phyloP scores from a whole-genome alignment of 1,140 invertebrate species.

The Tetraneura akinire region DNA sequence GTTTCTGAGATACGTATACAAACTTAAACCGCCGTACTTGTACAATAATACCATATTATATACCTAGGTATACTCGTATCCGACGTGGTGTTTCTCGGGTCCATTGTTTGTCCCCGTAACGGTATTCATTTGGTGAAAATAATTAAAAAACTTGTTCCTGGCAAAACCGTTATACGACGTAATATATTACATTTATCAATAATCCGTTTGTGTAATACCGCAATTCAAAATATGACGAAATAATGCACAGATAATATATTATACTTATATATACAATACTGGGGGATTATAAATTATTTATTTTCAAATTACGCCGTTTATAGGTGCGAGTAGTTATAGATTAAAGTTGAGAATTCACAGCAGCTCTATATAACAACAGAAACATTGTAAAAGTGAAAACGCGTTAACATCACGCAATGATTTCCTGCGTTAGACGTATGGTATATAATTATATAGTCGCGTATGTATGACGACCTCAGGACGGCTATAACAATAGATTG shows the following conservation, averaged over 20 bases:
- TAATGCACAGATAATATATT: no score
- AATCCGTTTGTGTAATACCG: neutral
- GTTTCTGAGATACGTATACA: neutral
- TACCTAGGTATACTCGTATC: no score
- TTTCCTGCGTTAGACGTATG: no score
- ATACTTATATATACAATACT: no score
- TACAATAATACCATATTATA: no score
- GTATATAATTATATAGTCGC: no score
- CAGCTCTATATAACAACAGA: conserved; percentile 4
- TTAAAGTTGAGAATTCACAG: no score
- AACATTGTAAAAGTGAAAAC: conserved; percentile 36
- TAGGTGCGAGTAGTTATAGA: no score
- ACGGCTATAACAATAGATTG: conserved; percentile 29
- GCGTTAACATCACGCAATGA: neutral
- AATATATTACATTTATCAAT: neutral
- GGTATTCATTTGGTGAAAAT: conserved; percentile 31
- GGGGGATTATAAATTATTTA: no score
- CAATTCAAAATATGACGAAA: neutral
- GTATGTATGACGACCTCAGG: neutral
- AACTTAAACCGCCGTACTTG: conserved; percentile 6
- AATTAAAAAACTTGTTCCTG: conserved; percentile 20
- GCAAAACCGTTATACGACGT: neutral
- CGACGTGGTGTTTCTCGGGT: neutral
- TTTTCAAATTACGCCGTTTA: no score
- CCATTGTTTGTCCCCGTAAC: conserved; percentile 31